These are phyloP conservation scores for Tachina grossa DNA, from an alignment of 2,888 invertebrate genomes.

Conservation along the genomic window DNA sequence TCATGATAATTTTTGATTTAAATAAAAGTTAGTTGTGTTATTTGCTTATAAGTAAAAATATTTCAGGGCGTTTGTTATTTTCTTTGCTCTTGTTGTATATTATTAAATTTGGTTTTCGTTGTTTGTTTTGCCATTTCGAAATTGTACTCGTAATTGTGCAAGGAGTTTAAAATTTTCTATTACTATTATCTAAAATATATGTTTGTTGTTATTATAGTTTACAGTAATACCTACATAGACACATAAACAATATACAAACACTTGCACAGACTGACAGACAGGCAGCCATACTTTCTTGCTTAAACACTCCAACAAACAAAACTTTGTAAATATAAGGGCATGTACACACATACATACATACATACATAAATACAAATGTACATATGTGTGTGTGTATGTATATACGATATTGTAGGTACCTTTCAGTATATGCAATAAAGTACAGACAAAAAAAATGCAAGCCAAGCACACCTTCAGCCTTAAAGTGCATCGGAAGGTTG, in stretches of 20 bases:
- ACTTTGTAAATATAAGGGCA: constrained; percentile 5
- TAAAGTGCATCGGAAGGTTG: constrained; percentile 80
- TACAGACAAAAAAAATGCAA: constrained; percentile 64
- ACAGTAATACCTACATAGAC: constrained; percentile 15
- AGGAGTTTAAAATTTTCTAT: constrained; percentile 10
- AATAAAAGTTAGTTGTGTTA: constrained; percentile 38
- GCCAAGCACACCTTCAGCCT: constrained; percentile 78
- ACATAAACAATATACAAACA: constrained; percentile 2
- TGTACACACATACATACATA: not conserved
- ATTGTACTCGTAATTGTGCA: constrained; percentile 4
- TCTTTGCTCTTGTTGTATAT: constrained; percentile 35
- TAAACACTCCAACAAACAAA: not conserved
- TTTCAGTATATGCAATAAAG: constrained; percentile 33
- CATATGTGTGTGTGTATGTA: constrained; percentile 3
- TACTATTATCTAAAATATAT: constrained; percentile 50
- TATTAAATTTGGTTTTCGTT: constrained; percentile 59
- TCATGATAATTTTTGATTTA: constrained; percentile 30
- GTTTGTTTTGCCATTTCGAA: constrained; percentile 59
- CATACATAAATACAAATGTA: not conserved
- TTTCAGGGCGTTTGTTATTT: constrained; percentile 4
- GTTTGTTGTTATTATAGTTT: constrained; percentile 6
- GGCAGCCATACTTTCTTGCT: constrained; percentile 15
- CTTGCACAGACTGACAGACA: constrained; percentile 22
- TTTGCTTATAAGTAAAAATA: not conserved
- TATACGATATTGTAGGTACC: constrained; percentile 20